Percentiles rank a stretch among this genome's conserved stretches.
Conservation (phyloP, 2,797 vertebrate species). For the Fistularia commersonii region DNA sequence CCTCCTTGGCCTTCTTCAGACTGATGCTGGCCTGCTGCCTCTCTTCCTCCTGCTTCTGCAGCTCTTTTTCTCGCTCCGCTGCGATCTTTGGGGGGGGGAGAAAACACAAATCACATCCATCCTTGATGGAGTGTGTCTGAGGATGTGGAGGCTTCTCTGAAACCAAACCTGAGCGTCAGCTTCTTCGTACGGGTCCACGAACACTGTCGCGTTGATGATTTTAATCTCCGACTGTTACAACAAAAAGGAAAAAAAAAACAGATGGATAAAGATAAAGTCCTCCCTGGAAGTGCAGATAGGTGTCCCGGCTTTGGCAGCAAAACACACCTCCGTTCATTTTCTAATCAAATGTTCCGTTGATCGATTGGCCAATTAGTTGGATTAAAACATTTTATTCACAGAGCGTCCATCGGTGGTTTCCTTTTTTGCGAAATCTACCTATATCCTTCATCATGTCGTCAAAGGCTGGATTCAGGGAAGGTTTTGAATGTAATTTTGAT, state of each 20-base stretch:
- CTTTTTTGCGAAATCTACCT: no score
- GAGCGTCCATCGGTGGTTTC: no score
- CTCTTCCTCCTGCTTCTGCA: conserved; percentile 76
- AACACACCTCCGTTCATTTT: no score
- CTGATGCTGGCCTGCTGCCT: conserved; percentile 62
- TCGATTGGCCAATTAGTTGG: no score
- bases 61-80: conserved; percentile 82
- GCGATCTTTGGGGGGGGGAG: conserved; percentile 89
- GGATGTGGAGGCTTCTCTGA: not conserved
- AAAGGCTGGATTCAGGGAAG: no score
- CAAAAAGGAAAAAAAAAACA: not conserved
- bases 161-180: conserved; percentile 87
- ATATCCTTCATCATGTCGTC: no score
- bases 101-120: conserved; percentile 3
- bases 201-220: conserved; percentile 82
- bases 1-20: conserved; percentile 69
- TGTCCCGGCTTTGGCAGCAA: no score
- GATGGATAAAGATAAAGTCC: no score
- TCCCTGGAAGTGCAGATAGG: no score
- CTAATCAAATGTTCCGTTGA: no score
- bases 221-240: conserved; percentile 82
- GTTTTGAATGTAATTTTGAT: no score
- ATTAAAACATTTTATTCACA: no score
- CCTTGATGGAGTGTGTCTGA: not conserved
- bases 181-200: conserved; percentile 96